phyloP scores from a whole-genome alignment of 2,113 vertebrate species.

The Mormyrus iriodes region DNA sequence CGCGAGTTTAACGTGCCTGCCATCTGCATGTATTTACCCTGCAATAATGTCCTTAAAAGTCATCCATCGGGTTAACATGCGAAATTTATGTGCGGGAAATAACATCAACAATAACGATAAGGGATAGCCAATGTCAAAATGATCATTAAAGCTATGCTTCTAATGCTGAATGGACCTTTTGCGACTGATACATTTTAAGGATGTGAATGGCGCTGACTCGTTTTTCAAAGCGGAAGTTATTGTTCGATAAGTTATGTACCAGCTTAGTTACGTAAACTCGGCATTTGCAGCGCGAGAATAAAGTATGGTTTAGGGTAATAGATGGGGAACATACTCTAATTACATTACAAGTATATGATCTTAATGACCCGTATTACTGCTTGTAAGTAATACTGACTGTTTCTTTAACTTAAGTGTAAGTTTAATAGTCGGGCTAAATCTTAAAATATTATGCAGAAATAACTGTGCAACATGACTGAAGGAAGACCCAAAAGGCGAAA shows the following conservation, averaged over 20 bases:
- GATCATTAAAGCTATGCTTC: not conserved
- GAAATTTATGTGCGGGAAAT: not conserved
- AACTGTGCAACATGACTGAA: not conserved
- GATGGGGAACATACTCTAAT: not conserved
- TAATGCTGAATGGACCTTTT: not conserved
- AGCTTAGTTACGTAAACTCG: constrained; percentile 58
- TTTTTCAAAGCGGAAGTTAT: constrained; percentile 64
- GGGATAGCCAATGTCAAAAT: not conserved
- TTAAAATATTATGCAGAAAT: not conserved
- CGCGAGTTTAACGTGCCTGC: not conserved
- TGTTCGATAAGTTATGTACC: constrained; percentile 45
- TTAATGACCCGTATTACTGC: not conserved
- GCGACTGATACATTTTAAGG: not conserved
- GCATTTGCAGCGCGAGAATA: constrained; percentile 11
- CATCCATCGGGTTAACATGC: not conserved
- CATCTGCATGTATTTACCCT: not conserved
- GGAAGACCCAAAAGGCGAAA: not conserved
- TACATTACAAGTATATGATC: not conserved
- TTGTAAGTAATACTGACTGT: not conserved
- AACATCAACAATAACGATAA: not conserved
- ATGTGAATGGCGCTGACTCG: not conserved
- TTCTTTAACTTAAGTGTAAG: not conserved
- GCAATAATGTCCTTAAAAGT: not conserved
- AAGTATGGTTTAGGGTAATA: not conserved
- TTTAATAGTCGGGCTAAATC: not conserved